Conservation (phyloP, 2,113 vertebrate genomes). For the Platycercus adscitus region DNA sequence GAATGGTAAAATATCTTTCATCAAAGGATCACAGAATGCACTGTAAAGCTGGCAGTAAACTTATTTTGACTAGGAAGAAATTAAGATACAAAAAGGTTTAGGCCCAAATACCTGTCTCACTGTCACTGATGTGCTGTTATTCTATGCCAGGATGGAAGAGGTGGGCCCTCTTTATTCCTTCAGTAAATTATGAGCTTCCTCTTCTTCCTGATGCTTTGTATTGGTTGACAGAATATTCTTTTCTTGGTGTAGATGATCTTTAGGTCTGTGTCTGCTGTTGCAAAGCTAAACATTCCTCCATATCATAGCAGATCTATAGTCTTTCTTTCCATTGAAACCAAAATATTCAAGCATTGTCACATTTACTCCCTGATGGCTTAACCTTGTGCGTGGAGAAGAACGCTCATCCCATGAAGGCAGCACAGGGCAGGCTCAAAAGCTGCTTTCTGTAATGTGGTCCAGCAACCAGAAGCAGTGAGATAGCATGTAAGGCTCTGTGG, state of each 20-base stretch:
- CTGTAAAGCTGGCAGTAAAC: neutral
- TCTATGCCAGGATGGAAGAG: neutral
- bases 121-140: neutral
- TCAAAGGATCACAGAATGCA: neutral
- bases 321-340: neutral
- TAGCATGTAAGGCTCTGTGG: accelerated
- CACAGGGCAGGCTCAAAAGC: neutral
- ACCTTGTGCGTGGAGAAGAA: accelerated
- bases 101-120: neutral
- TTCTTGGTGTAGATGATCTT: neutral
- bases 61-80: conserved; percentile 19
- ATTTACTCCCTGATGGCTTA: neutral
- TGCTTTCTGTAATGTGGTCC: neutral
- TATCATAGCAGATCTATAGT: neutral
- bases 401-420: accelerated
- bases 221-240: neutral
- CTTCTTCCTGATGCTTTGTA: neutral
- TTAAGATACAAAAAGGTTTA: neutral
- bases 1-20: conserved; percentile 10
- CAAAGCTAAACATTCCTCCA: neutral
- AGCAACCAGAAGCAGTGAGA: neutral
- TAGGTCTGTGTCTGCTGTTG: neutral
- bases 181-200: neutral
- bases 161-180: neutral
- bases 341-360: neutral